Conservation (phyloP, 2,113 vertebrate genomes). For the Gasterosteus nipponicus region DNA sequence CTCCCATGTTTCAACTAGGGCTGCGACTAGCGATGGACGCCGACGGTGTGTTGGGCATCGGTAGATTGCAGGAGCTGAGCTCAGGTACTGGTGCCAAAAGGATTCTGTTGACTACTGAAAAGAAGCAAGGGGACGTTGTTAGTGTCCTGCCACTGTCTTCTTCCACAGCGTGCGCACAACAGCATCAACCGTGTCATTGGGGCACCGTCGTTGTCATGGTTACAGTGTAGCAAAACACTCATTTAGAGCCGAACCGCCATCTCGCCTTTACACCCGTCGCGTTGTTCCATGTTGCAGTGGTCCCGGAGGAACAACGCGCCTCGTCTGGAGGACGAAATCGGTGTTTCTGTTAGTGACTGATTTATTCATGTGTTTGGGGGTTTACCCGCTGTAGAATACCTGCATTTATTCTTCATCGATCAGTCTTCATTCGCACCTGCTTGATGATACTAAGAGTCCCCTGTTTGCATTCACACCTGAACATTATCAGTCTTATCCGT, state of each 20-base stretch:
- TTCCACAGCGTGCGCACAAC: too few species aligned
- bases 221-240: too few species aligned
- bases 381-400: background rate
- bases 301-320: background rate
- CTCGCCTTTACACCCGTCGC: background rate
- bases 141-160: too few species aligned
- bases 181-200: too few species aligned
- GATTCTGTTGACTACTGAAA: too few species aligned
- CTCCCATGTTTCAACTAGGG: conserved; percentile 1
- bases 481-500: conserved; percentile 18
- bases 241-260: background rate
- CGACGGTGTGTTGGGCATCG: background rate
- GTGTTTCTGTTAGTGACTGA: background rate
- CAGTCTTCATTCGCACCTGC: conserved; percentile 19
- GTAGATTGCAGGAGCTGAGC: background rate
- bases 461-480: conserved; percentile 31
- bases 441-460: conserved; percentile 19
- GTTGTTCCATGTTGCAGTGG: background rate
- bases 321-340: background rate
- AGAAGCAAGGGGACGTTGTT: too few species aligned
- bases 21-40: background rate
- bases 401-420: background rate
- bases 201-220: too few species aligned
- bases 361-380: background rate
- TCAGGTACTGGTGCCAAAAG: background rate